These are phyloP conservation scores for Lordiphosa stackelbergi DNA, from an alignment of 1,140 invertebrate species.

Conservation along the genomic window DNA sequence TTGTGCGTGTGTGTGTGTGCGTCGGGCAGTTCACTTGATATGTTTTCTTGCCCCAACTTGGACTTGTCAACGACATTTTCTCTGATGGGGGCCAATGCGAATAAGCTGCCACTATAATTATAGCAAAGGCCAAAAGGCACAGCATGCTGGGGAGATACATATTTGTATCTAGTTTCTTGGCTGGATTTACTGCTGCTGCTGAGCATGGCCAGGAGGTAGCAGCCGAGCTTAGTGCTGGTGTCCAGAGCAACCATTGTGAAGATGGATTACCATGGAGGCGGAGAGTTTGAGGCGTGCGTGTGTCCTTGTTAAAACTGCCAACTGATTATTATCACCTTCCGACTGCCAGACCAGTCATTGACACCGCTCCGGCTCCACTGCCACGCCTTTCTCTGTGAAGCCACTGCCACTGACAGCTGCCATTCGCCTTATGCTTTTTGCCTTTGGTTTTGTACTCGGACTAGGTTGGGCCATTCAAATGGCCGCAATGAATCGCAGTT, in stretches of 20 bases:
- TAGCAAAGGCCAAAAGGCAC: constrained; percentile 45
- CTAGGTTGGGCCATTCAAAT: constrained; percentile 9
- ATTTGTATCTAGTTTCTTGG: constrained; percentile 67
- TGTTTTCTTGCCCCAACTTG: constrained; percentile 51
- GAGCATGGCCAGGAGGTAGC: constrained; percentile 10
- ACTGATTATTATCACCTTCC: constrained; percentile 72
- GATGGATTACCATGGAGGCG: constrained; percentile 63
- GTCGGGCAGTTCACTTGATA: constrained; percentile 64
- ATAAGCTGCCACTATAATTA: constrained; percentile 66
- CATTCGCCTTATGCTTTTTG: constrained; percentile 43
- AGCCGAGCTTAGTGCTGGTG: background rate
- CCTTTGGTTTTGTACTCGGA: constrained; percentile 8
- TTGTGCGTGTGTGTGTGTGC: constrained; percentile 23
- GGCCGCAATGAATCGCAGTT: constrained; percentile 63
- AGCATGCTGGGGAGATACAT: constrained; percentile 43
- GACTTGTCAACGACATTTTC: constrained; percentile 64
- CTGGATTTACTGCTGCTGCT: constrained; percentile 52
- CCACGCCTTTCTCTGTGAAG: constrained; percentile 19
- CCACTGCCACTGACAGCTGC: constrained; percentile 46
- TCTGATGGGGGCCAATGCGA: constrained; percentile 25
- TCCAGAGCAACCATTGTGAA: constrained; percentile 61
- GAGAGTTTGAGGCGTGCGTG: constrained; percentile 49
- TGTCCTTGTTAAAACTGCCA: constrained; percentile 68
- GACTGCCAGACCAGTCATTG: constrained; percentile 50
- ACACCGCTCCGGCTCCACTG: constrained; percentile 33